Conservation (phyloP, 1,140 invertebrate genomes). For the Hyposmocoma kahamanoa region DNA sequence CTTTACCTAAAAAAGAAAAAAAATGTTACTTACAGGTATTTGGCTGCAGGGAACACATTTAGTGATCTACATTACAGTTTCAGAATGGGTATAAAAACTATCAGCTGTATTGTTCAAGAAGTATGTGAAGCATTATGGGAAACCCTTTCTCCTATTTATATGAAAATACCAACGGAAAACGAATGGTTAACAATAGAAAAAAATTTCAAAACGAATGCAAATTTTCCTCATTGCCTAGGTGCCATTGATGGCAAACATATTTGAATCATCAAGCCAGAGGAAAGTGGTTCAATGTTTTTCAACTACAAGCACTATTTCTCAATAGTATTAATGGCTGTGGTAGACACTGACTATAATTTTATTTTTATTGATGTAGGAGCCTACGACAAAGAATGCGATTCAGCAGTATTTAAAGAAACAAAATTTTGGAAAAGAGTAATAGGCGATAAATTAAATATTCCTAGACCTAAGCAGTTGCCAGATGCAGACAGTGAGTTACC, state of each 20-base stretch:
- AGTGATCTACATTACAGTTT: constrained; percentile 14
- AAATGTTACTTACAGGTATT: too few species aligned
- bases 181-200: neutral
- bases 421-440: too few species aligned
- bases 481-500: constrained; percentile 4
- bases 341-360: constrained; percentile 49
- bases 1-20: too few species aligned
- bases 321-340: constrained; percentile 23
- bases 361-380: constrained; percentile 46
- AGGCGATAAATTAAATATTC: too few species aligned
- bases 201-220: constrained; percentile 28
- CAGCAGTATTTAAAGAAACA: too few species aligned
- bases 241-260: constrained; percentile 59
- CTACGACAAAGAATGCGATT: neutral
- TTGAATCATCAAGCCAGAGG: constrained; percentile 18
- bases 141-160: constrained; percentile 5
- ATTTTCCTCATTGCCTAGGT: constrained; percentile 44
- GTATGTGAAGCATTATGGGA: constrained; percentile 10
- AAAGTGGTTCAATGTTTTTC: constrained; percentile 40
- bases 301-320: constrained; percentile 59
- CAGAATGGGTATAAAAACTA: constrained; percentile 15
- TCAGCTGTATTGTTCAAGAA: constrained; percentile 12
- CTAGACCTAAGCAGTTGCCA: constrained; percentile 6
- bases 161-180: neutral
- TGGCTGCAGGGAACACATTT: constrained; percentile 12